A percentile compares a stretch with the other conserved stretches of the same genome.
These are phyloP conservation scores for Crotalus viridis DNA, from an alignment of 2,113 vertebrate genomes.

Conservation along the genomic window DNA sequence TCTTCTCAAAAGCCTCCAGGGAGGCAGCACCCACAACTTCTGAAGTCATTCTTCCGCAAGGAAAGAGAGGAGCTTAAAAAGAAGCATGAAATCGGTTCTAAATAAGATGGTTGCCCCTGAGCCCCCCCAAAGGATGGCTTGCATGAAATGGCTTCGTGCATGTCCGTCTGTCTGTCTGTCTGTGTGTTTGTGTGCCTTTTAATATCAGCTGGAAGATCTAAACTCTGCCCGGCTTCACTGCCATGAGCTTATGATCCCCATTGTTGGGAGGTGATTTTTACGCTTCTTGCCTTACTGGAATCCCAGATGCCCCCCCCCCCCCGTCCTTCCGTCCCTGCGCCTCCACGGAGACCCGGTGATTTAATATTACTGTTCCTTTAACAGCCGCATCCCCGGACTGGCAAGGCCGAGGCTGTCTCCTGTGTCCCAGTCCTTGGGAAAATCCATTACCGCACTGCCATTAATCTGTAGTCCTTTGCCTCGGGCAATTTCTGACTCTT, in stretches of 20 bases:
- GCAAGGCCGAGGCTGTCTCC: slow-evolving; percentile 69
- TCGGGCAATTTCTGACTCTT: slow-evolving; percentile 75
- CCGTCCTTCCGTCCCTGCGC: slow-evolving; percentile 14
- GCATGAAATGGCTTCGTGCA: not conserved
- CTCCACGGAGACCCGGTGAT: slow-evolving; percentile 61
- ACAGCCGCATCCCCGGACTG: slow-evolving; percentile 62
- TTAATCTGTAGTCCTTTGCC: slow-evolving; percentile 83
- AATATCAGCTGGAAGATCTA: not conserved
- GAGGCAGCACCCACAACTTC: not conserved
- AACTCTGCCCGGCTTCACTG: not conserved
- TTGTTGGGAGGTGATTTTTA: slow-evolving; percentile 34
- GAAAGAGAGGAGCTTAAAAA: not conserved
- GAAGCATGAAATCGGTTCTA: fast-evolving
- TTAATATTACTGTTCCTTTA: slow-evolving; percentile 75
- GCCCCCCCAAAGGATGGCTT: not conserved
- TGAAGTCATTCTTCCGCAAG: no score
- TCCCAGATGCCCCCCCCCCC: slow-evolving; percentile 40
- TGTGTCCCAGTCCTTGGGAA: slow-evolving; percentile 76
- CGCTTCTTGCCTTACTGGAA: not conserved
- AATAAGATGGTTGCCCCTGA: fast-evolving
- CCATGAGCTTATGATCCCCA: slow-evolving; percentile 21
- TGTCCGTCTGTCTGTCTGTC: not conserved
- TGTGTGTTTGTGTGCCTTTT: not conserved
- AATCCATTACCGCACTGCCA: slow-evolving; percentile 83
- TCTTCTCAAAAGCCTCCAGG: no score